Evolutionary conservation across 2,113 vertebrate species (phyloP).

Genomic region (Oryzias curvinotus): DNA sequence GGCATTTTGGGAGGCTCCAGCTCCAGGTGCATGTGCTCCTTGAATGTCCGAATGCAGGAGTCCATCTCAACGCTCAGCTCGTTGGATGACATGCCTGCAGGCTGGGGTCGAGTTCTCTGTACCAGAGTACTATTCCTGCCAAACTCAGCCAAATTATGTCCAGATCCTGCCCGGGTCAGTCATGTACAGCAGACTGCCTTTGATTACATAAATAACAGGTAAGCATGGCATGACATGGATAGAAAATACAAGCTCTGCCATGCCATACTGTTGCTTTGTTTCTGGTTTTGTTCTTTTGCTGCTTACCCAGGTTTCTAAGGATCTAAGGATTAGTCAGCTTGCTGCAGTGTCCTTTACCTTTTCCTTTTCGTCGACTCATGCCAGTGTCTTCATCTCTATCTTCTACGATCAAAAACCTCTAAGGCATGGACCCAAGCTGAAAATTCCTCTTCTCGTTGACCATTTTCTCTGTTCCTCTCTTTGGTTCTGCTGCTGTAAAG

Average conservation of each 20-base stretch:
- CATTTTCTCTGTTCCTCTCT: slow-evolving; percentile 27
- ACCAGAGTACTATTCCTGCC: slow-evolving; percentile 10
- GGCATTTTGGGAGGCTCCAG: slow-evolving; percentile 90
- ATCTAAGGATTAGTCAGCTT: slow-evolving; percentile 50
- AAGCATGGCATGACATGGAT: slow-evolving; percentile 20
- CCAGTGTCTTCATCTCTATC: slow-evolving; percentile 40
- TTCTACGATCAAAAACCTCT: slow-evolving; percentile 50
- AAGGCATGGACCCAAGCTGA: slow-evolving; percentile 47
- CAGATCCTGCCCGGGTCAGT: slow-evolving; percentile 28
- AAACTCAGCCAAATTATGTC: slow-evolving; percentile 22
- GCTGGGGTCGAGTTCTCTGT: neutral
- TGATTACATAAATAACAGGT: slow-evolving; percentile 2
- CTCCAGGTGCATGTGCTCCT: slow-evolving; percentile 98
- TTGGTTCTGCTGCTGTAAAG: slow-evolving; percentile 22
- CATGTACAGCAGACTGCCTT: slow-evolving; percentile 25
- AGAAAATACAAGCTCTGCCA: slow-evolving; percentile 30
- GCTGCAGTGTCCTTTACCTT: slow-evolving; percentile 35
- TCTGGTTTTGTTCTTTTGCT: slow-evolving; percentile 28
- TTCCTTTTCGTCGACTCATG: slow-evolving; percentile 39
- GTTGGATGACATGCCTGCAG: slow-evolving; percentile 84
- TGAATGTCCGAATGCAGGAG: slow-evolving; percentile 93
- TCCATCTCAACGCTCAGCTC: slow-evolving; percentile 86
- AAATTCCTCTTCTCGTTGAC: slow-evolving; percentile 59
- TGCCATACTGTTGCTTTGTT: slow-evolving; percentile 36
- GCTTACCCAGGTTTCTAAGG: slow-evolving; percentile 27